Conservation (phyloP, 1,140 invertebrate genomes). For the Calephelis nemesis region DNA sequence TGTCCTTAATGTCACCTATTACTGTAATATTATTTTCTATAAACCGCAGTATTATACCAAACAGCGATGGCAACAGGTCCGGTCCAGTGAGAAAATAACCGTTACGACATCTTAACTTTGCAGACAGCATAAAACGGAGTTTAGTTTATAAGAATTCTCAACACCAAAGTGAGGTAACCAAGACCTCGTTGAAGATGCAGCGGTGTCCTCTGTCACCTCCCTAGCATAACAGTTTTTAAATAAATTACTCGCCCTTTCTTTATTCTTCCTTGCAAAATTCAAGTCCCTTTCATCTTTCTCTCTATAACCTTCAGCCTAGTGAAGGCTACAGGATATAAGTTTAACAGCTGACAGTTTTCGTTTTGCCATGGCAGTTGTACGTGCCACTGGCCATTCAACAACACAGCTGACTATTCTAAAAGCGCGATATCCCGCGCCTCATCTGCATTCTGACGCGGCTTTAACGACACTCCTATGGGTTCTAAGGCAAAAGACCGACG, state of each 20-base stretch:
- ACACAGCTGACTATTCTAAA: neutral
- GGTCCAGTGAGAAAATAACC: constrained; percentile 25
- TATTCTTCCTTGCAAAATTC: neutral
- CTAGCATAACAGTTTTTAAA: neutral
- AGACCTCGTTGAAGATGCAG: neutral
- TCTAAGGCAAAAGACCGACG: neutral
- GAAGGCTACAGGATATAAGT: neutral
- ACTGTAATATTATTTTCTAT: constrained; percentile 39
- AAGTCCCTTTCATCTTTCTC: neutral
- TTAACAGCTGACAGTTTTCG: neutral
- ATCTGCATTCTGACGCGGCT: neutral
- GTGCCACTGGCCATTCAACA: neutral
- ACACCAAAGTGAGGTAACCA: constrained; percentile 29
- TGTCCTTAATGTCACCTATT: constrained; percentile 34
- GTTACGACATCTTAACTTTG: constrained; percentile 20
- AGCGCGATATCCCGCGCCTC: neutral
- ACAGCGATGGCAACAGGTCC: constrained; percentile 37
- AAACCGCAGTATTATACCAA: constrained; percentile 42
- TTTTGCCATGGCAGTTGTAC: neutral
- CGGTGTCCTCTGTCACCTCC: neutral
- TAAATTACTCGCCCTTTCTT: neutral
- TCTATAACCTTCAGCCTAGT: neutral
- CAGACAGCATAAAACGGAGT: constrained; percentile 20
- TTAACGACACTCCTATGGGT: neutral
- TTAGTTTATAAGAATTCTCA: constrained; percentile 22